phyloP scores from a whole-genome alignment of 1,140 invertebrate species.

The Galleria mellonella region DNA sequence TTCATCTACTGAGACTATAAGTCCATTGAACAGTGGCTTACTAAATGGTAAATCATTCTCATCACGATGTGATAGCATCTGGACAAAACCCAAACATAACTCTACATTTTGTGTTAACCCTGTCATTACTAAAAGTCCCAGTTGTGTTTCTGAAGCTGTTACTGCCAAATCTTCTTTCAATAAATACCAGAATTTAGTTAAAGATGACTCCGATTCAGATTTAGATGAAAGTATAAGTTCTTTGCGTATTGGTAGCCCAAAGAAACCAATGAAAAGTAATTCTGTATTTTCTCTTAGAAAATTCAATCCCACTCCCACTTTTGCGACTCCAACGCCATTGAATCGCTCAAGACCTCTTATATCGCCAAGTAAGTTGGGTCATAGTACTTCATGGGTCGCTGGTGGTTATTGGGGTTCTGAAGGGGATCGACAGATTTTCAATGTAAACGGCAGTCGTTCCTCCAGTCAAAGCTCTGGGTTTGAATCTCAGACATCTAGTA shows the following conservation, averaged over 20 bases:
- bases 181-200: conserved; percentile 52
- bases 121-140: conserved; percentile 35
- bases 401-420: conserved; percentile 71
- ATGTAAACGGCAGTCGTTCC: conserved; percentile 60
- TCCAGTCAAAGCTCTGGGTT: conserved; percentile 74
- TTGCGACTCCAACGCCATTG: conserved; percentile 50
- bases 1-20: conserved; percentile 50
- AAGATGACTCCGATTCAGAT: conserved; percentile 64
- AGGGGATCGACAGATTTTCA: conserved; percentile 49
- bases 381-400: conserved; percentile 69
- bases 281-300: conserved; percentile 59
- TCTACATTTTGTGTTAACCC: conserved; percentile 57
- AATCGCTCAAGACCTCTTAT: conserved; percentile 51
- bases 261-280: conserved; percentile 43
- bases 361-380: conserved; percentile 67
- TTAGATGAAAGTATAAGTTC: conserved; percentile 68
- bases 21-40: conserved; percentile 35
- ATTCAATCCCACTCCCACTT: conserved; percentile 60
- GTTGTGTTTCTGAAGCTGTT: conserved; percentile 41
- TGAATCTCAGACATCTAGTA: conserved; percentile 66
- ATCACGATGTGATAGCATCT: conserved; percentile 41
- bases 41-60: conserved; percentile 52
- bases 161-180: conserved; percentile 59
- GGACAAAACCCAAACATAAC: conserved; percentile 55
- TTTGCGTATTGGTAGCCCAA: conserved; percentile 56